Percentiles rank a stretch among this genome's conserved stretches.
Conservation (phyloP, 2,888 invertebrate species). For the Agapetus fuscipes region DNA sequence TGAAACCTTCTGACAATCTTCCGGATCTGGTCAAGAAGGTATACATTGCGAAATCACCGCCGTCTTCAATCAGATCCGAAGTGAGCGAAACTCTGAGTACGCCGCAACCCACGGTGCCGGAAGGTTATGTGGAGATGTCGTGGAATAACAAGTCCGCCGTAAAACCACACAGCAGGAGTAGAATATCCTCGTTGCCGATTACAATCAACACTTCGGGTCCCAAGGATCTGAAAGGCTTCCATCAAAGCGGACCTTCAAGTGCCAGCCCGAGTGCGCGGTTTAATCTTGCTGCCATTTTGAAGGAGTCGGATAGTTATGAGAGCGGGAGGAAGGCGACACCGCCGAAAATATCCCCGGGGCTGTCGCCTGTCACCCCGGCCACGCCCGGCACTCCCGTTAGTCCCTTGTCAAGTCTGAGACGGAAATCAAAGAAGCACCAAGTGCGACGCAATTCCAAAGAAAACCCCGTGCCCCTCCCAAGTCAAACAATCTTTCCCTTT, state of each 20-base stretch:
- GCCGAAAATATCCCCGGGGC: constrained; percentile 18
- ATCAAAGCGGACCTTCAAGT: constrained; percentile 6
- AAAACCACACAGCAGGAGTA: constrained; percentile 26
- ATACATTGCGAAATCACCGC: constrained; percentile 26
- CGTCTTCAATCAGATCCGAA: too few species aligned
- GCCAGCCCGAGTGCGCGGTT: constrained; percentile 14
- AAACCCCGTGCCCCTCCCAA: constrained; percentile 49
- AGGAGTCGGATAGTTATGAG: constrained; percentile 6
- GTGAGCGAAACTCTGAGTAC: not conserved
- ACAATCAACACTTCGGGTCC: constrained; percentile 38
- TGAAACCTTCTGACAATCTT: constrained; percentile 40
- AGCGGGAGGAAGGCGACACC: constrained; percentile 13
- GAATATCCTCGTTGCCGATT: constrained; percentile 52
- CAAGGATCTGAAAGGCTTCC: constrained; percentile 9
- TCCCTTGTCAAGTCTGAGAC: constrained; percentile 35
- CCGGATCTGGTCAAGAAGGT: constrained; percentile 24
- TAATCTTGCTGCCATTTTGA: constrained; percentile 11
- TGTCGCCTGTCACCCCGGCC: constrained; percentile 23
- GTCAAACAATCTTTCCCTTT: constrained; percentile 58
- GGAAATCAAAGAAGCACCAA: constrained; percentile 28
- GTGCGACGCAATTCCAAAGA: constrained; percentile 35
- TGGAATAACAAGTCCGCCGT: constrained; percentile 31
- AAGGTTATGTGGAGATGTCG: constrained; percentile 60
- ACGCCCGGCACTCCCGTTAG: too few species aligned
- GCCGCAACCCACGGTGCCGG: constrained; percentile 32